A percentile compares a stretch with the other conserved stretches of the same genome.
phyloP scores from a whole-genome alignment of 2,113 vertebrate species.

The Pristiophorus japonicus region DNA sequence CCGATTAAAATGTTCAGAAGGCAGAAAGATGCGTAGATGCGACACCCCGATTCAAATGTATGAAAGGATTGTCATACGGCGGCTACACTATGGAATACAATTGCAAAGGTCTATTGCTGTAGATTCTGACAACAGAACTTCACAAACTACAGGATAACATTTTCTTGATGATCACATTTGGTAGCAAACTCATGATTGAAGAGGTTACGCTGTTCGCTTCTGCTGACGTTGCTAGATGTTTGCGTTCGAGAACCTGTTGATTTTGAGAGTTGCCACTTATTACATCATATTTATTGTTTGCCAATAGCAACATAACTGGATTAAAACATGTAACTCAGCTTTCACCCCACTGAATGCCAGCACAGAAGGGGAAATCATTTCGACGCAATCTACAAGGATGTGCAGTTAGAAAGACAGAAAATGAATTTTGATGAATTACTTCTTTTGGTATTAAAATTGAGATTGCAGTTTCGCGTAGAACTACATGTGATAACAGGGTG shows the following conservation, averaged over 20 bases:
- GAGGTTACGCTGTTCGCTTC: no score
- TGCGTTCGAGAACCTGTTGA: neutral
- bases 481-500: neutral
- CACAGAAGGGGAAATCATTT: neutral
- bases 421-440: neutral
- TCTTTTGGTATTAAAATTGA: neutral
- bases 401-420: neutral
- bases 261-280: neutral
- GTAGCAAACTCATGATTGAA: no score
- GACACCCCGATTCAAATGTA: neutral
- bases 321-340: neutral
- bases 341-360: neutral
- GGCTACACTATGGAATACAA: neutral
- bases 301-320: neutral
- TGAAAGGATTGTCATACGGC: neutral
- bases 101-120: neutral
- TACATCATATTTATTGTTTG: no score
- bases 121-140: neutral
- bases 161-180: neutral
- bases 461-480: neutral
- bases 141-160: neutral
- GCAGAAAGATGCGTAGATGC: neutral
- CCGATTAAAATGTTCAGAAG: neutral
- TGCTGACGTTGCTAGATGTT: neutral
- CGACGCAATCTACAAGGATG: neutral